A percentile compares a stretch with the other conserved stretches of the same genome.
Evolutionary conservation across 2,797 vertebrate species (phyloP).

Genomic region (Cynopterus sphinx): DNA sequence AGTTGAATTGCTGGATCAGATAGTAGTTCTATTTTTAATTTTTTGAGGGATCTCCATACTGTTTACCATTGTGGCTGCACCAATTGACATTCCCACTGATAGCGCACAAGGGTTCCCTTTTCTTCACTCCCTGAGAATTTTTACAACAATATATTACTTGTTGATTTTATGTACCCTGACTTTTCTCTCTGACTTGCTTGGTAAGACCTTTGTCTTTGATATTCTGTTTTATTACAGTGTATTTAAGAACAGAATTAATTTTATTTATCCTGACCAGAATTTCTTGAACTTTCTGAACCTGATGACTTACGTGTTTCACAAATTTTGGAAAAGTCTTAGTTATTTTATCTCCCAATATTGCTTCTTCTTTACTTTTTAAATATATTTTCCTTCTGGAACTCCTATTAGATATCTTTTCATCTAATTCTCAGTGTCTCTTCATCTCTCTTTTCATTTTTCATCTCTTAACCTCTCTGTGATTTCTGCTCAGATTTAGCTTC

Average conservation of each 20-base stretch:
- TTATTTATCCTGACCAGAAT: background rate
- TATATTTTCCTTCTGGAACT: background rate
- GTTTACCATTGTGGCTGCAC: background rate
- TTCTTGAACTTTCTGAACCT: background rate
- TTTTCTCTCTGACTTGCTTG: background rate
- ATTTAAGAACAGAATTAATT: background rate
- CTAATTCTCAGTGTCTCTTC: background rate
- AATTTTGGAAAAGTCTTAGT: conserved; percentile 7
- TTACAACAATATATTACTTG: background rate
- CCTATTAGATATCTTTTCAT: background rate
- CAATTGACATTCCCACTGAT: background rate
- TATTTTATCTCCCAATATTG: background rate
- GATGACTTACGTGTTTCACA: background rate
- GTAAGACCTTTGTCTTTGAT: background rate
- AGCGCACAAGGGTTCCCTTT: background rate
- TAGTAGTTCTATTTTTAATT: background rate
- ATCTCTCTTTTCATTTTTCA: background rate
- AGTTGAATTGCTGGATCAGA: background rate
- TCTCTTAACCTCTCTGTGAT: background rate
- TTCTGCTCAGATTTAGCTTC: background rate
- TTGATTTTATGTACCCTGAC: background rate
- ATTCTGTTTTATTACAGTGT: background rate
- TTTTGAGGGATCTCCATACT: background rate
- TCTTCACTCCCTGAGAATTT: background rate
- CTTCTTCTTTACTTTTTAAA: background rate